These are phyloP conservation scores for Clarias platycephalus DNA, from an alignment of 2,797 vertebrate genomes.

Conservation along the genomic window DNA sequence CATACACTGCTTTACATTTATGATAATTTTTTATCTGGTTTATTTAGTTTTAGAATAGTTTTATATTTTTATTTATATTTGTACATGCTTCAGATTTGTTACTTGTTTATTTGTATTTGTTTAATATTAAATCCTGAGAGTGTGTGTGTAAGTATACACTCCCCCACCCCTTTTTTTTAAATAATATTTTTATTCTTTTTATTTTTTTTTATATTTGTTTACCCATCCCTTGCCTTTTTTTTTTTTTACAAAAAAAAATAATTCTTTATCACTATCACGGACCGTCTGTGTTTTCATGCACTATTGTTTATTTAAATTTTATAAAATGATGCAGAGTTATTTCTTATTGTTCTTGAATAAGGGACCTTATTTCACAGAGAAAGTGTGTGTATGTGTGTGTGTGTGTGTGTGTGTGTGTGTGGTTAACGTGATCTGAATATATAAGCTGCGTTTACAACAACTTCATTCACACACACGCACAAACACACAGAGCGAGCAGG, in stretches of 20 bases:
- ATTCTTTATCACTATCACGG: too few relatives aligned
- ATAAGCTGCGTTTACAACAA: conserved; percentile 2
- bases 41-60: background rate
- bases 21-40: background rate
- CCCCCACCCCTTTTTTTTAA: background rate
- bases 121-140: background rate
- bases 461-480: conserved; percentile 1
- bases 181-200: background rate
- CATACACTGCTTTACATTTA: background rate
- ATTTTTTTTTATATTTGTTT: background rate
- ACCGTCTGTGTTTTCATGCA: background rate
- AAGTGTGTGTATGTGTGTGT: conserved; percentile 12
- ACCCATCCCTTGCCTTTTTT: background rate
- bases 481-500: background rate
- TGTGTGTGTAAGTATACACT: background rate
- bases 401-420: background rate
- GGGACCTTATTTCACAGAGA: background rate
- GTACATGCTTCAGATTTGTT: background rate
- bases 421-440: background rate
- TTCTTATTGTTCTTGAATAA: background rate
- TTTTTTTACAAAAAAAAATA: background rate
- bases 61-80: background rate
- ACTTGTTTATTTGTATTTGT: background rate
- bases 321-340: background rate
- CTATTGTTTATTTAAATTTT: background rate